Evolutionary conservation across 2,797 vertebrate genomes (phyloP).

Genomic region (Eptatretus atami): DNA sequence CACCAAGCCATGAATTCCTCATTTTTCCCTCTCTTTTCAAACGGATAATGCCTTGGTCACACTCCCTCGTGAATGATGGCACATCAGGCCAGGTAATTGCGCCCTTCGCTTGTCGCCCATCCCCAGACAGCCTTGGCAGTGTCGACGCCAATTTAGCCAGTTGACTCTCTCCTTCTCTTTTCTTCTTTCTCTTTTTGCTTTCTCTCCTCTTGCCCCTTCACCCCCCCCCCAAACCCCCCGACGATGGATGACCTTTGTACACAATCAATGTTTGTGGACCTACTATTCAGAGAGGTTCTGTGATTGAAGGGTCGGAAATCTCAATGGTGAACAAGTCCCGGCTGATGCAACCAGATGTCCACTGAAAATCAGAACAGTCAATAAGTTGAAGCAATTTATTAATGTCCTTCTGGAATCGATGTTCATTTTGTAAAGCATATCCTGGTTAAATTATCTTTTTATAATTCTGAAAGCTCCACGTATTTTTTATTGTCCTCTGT

Average conservation of each 20-base stretch:
- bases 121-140: neutral
- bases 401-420: too few relatives aligned
- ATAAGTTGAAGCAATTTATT: too few relatives aligned
- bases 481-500: too few relatives aligned
- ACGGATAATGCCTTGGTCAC: neutral
- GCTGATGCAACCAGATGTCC: too few relatives aligned
- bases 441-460: too few relatives aligned
- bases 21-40: constrained; percentile 4
- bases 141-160: neutral
- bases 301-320: too few relatives aligned
- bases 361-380: too few relatives aligned
- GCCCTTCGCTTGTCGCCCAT: neutral
- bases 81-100: neutral
- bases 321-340: too few relatives aligned
- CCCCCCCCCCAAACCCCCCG: neutral
- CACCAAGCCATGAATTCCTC: constrained; percentile 1
- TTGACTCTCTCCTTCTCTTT: neutral
- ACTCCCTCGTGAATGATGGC: neutral
- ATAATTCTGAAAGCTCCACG: too few relatives aligned
- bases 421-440: too few relatives aligned
- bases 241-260: neutral
- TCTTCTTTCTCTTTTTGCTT: neutral
- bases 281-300: too few relatives aligned
- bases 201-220: neutral
- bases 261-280: too few relatives aligned